Percentiles rank a stretch among this genome's conserved stretches.
Evolutionary conservation across 2,888 invertebrate species (phyloP).

Genomic region (Brenthis daphne): DNA sequence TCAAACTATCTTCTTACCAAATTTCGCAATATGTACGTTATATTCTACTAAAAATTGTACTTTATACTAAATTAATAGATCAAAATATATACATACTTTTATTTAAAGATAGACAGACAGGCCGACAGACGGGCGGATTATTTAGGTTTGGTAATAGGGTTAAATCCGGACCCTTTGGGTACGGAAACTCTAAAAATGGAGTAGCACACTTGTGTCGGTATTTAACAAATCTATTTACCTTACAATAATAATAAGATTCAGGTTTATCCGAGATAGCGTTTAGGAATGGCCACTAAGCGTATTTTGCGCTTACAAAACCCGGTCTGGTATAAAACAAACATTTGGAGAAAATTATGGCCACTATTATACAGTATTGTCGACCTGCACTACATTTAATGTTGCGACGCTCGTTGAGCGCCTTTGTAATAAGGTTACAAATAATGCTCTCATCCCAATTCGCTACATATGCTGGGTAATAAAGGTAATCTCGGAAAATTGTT

Average conservation of each 20-base stretch:
- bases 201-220: too few relatives aligned
- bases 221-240: constrained; percentile 6
- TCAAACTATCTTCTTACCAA: too few relatives aligned
- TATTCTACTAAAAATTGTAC: too few relatives aligned
- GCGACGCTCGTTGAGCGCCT: constrained; percentile 31
- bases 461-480: constrained; percentile 30
- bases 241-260: constrained; percentile 17
- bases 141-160: too few relatives aligned
- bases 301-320: constrained; percentile 26
- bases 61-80: too few relatives aligned
- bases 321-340: constrained; percentile 35
- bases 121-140: too few relatives aligned
- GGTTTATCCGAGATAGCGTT: constrained; percentile 17
- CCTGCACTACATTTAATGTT: constrained; percentile 35
- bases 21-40: too few relatives aligned
- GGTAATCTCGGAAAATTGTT: constrained; percentile 32
- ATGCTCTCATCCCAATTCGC: constrained; percentile 32
- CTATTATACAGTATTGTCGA: constrained; percentile 35
- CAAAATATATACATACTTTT: too few relatives aligned
- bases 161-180: too few relatives aligned
- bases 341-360: constrained; percentile 34
- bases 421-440: constrained; percentile 35
- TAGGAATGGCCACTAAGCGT: constrained; percentile 23
- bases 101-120: too few relatives aligned
- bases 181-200: too few relatives aligned